A percentile compares a stretch with the other conserved stretches of the same genome.
Evolutionary conservation across 2,888 invertebrate species (phyloP).

Genomic region (Caenorhabditis becei): DNA sequence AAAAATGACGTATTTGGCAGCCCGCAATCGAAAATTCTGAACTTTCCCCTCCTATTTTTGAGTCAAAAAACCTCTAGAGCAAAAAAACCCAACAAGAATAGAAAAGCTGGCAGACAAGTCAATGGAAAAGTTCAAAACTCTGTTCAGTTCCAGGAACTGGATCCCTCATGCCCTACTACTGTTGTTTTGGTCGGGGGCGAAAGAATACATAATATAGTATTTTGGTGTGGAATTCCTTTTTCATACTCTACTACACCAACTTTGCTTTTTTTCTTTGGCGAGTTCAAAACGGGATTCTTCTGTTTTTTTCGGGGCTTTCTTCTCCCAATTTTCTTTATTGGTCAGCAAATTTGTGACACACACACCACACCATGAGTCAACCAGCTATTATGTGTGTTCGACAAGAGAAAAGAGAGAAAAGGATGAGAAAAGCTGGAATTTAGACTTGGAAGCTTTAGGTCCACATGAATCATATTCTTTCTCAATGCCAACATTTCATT

Average conservation of each 20-base stretch:
- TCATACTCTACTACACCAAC: not conserved
- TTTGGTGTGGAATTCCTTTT: not conserved
- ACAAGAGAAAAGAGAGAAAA: not conserved
- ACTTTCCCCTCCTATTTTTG: too few species aligned
- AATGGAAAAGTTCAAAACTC: conserved; percentile 4
- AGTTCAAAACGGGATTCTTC: not conserved
- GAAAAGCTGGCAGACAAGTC: not conserved
- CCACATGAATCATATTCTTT: conserved; percentile 17
- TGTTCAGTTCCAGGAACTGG: not conserved
- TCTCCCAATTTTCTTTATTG: conserved; percentile 16
- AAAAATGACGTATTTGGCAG: too few species aligned
- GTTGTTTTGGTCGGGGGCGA: not conserved
- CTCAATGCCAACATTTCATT: conserved; percentile 24
- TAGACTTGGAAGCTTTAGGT: conserved; percentile 3
- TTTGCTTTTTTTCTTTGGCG: not conserved
- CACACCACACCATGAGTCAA: conserved; percentile 24
- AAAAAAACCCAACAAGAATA: too few species aligned
- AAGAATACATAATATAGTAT: conserved; percentile 20
- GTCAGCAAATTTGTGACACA: not conserved
- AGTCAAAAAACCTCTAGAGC: too few species aligned
- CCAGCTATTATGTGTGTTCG: conserved; percentile 27
- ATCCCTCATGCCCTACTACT: conserved; percentile 2
- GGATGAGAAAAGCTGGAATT: not conserved
- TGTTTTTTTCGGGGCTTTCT: not conserved
- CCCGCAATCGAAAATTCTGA: too few species aligned